Percentiles rank a stretch among this genome's conserved stretches.
These are phyloP conservation scores for Anthoptus insignis DNA, from an alignment of 2,888 invertebrate genomes.

Conservation along the genomic window DNA sequence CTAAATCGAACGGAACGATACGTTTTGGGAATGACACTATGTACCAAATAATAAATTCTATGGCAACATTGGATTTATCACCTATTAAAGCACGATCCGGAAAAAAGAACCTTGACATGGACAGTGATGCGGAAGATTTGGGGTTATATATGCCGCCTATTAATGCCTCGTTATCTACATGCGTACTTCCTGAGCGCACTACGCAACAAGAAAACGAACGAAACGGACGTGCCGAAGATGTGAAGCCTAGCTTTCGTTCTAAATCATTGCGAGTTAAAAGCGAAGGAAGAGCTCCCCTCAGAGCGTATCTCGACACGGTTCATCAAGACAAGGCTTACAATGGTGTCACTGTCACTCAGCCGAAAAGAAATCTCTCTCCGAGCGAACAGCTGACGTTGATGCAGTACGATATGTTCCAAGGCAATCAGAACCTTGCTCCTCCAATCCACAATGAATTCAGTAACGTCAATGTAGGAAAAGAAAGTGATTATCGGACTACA, in stretches of 20 bases:
- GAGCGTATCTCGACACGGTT: conserved; percentile 72
- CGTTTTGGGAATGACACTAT: conserved; percentile 64
- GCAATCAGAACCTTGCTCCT: conserved; percentile 64
- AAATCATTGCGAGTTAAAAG: conserved; percentile 84
- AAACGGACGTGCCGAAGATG: conserved; percentile 76
- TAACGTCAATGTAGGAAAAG: conserved; percentile 70
- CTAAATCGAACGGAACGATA: conserved; percentile 53
- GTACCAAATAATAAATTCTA: conserved; percentile 80
- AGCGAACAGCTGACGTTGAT: conserved; percentile 83
- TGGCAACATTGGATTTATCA: conserved; percentile 79
- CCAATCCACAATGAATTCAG: conserved; percentile 69
- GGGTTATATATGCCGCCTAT: conserved; percentile 80
- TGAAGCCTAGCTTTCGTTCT: conserved; percentile 82
- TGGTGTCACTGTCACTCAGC: conserved; percentile 83
- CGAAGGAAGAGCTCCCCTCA: conserved; percentile 79
- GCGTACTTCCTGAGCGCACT: conserved; percentile 80
- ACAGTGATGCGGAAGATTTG: conserved; percentile 80
- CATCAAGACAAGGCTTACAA: conserved; percentile 66
- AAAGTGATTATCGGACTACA: conserved; percentile 83
- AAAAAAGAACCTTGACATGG: conserved; percentile 68
- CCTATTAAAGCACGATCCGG: conserved; percentile 73
- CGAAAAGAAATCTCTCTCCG: conserved; percentile 83
- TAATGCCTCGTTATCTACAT: conserved; percentile 78
- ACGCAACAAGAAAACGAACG: conserved; percentile 71
- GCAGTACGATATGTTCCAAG: conserved; percentile 80